Conservation (phyloP, 2,113 vertebrate genomes). For the Hystrix cristata region DNA sequence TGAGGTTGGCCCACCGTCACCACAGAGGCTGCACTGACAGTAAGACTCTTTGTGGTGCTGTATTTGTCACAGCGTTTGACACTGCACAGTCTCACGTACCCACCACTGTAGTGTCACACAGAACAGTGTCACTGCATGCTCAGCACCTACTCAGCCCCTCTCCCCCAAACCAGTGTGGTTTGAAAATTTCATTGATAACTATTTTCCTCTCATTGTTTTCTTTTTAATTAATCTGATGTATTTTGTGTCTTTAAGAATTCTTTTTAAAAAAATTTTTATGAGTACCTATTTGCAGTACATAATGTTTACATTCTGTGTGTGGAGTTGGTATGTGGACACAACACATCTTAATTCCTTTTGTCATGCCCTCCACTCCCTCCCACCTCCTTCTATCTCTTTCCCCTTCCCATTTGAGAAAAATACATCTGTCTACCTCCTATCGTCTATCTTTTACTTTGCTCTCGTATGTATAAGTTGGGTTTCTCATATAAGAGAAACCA, state of each 20-base stretch:
- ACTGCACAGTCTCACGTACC: background rate
- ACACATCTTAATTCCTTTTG: background rate
- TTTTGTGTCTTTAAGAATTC: conserved; percentile 9
- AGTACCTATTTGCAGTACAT: background rate
- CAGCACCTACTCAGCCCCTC: background rate
- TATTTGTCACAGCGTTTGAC: background rate
- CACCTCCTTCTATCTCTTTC: background rate
- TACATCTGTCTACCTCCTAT: background rate
- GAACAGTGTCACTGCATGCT: background rate
- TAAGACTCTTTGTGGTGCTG: background rate
- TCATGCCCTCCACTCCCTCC: background rate
- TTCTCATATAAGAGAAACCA: background rate
- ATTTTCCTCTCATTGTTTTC: background rate
- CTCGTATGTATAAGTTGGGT: background rate
- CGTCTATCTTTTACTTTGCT: background rate
- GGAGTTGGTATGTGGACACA: accelerated
- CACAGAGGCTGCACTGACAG: background rate
- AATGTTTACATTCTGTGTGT: too few relatives aligned
- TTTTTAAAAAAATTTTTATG: background rate
- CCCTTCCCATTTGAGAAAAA: background rate
- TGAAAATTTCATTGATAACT: background rate
- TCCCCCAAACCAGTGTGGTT: background rate
- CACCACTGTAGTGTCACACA: background rate
- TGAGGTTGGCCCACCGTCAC: background rate
- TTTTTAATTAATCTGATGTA: background rate